Percentiles rank a stretch among this genome's conserved stretches.
phyloP scores from a whole-genome alignment of 2,888 invertebrate genomes.

The Luperina testacea region DNA sequence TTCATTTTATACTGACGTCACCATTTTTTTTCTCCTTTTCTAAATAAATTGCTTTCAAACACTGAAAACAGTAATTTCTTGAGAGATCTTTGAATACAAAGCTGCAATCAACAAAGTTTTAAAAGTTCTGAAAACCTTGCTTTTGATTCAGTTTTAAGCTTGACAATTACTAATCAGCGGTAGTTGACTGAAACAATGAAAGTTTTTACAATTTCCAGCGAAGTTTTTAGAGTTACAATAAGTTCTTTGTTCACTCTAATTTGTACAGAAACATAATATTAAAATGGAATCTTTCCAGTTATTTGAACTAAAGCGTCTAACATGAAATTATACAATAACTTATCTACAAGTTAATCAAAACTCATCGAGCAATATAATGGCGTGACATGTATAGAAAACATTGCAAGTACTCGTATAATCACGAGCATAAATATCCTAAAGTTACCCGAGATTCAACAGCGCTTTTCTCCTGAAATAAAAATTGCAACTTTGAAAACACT shows the following conservation, averaged over 20 bases:
- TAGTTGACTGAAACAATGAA: not conserved
- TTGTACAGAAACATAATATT: not conserved
- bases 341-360: slow-evolving; percentile 27
- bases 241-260: not conserved
- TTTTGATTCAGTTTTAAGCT: slow-evolving; percentile 9
- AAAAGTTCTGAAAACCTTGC: not conserved
- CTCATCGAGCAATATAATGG: not conserved
- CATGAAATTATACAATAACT: slow-evolving; percentile 28
- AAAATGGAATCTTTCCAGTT: not conserved
- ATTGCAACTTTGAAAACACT: not conserved
- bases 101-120: not conserved
- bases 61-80: not conserved
- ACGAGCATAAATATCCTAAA: not conserved
- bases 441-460: not conserved
- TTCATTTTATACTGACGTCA: not conserved
- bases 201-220: not conserved
- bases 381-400: slow-evolving; percentile 15
- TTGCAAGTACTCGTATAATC: slow-evolving; percentile 22
- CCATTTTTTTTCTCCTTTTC: not conserved
- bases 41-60: not conserved
- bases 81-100: not conserved
- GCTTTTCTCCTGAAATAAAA: not conserved
- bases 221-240: not conserved
- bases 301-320: not conserved
- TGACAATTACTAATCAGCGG: not conserved